Conservation (phyloP, 1,140 invertebrate genomes). For the Chionoecetes opilio region DNA sequence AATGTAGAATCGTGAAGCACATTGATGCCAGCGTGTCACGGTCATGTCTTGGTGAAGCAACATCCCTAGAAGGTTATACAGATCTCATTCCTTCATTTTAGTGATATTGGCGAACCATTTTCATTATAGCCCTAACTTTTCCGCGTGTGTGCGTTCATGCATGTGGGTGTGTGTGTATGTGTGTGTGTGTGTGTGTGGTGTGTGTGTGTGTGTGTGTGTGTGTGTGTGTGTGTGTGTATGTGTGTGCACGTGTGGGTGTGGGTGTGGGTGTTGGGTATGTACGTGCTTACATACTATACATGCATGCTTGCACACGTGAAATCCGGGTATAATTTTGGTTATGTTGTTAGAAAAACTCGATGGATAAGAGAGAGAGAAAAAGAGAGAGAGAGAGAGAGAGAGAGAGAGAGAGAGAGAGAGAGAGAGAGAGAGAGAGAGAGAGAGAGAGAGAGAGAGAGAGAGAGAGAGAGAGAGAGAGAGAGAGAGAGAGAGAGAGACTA, state of each 20-base stretch:
- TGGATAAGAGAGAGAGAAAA: background rate
- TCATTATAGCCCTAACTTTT: too few relatives aligned
- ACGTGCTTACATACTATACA: background rate
- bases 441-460: too few relatives aligned
- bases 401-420: background rate
- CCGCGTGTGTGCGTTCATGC: too few relatives aligned
- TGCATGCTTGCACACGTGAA: background rate
- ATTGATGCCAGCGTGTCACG: too few relatives aligned
- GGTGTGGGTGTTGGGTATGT: background rate
- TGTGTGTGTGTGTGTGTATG: background rate
- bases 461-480: too few relatives aligned
- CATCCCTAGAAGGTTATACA: too few relatives aligned
- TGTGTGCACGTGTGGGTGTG: background rate
- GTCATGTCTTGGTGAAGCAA: too few relatives aligned
- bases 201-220: conserved; percentile 22
- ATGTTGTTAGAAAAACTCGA: background rate
- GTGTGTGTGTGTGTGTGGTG: conserved; percentile 11
- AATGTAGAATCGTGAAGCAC: too few relatives aligned
- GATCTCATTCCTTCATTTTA: too few relatives aligned
- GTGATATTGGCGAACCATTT: too few relatives aligned
- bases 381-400: background rate
- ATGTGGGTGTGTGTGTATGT: background rate
- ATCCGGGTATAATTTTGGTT: background rate
- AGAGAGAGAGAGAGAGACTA: too few relatives aligned
- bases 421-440: too few relatives aligned